phyloP scores from a whole-genome alignment of 2,888 invertebrate species.

The Meteorus colon region DNA sequence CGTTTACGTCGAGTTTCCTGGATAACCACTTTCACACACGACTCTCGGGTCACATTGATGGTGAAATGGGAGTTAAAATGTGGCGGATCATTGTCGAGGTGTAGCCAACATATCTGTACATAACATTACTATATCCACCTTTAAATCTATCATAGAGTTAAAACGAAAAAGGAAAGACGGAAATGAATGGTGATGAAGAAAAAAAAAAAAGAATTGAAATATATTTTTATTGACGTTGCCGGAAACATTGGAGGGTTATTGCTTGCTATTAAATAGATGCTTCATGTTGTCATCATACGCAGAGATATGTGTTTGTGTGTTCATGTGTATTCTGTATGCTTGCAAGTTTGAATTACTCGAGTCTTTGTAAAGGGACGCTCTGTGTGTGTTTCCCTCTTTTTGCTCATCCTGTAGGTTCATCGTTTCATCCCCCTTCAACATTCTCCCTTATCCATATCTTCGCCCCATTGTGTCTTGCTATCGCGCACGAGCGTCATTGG shows the following conservation, averaged over 20 bases:
- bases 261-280: constrained; percentile 8
- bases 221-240: constrained; percentile 5
- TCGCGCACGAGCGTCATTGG: constrained; percentile 33
- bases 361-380: constrained; percentile 19
- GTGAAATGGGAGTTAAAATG: constrained; percentile 23
- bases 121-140: not conserved
- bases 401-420: constrained; percentile 13
- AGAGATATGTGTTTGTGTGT: not conserved
- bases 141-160: not conserved
- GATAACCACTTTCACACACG: constrained; percentile 15
- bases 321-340: not conserved
- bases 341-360: constrained; percentile 8
- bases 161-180: constrained; percentile 4
- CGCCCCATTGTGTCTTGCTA: constrained; percentile 32
- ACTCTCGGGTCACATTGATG: constrained; percentile 30
- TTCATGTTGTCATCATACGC: constrained; percentile 1
- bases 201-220: constrained; percentile 26
- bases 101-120: not conserved
- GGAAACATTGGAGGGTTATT: constrained; percentile 8
- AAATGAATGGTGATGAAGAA: constrained; percentile 7
- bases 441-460: constrained; percentile 37
- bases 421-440: constrained; percentile 11
- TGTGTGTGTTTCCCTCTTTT: constrained; percentile 6
- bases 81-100: constrained; percentile 13
- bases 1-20: constrained; percentile 44